Evolutionary conservation across 1,140 invertebrate species (phyloP), one percentile per base, ranked within the genome.

Genomic region (Leptestheria dahalacensis): DNA sequence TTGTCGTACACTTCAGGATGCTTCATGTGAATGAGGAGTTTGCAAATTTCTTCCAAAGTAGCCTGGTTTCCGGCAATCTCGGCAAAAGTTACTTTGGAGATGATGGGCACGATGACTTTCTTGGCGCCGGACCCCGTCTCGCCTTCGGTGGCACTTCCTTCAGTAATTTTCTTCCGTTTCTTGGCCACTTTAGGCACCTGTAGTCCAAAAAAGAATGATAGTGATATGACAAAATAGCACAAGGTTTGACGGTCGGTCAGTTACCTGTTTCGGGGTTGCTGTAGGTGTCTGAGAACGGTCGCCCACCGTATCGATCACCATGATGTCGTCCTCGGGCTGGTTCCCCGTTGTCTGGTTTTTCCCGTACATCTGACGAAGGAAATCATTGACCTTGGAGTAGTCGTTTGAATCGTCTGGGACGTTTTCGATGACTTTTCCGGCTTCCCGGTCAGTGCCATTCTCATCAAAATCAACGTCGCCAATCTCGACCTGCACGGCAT

Each of bases 1-100:
- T 82, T 76, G 62, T 77, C 75, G 68, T 87, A 92, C 1, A 92
- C 76, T 68, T 91, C 84, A 3, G 88, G 87, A 69, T 89, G 85
- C 65, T 82, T 85, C 66, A 93, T 80, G 67, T 93, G 88, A 21
- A 87, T 74, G 3, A 92, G 70, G 49, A 93, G 72, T 65, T 87
- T 83, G 68, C 82, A 85, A 1, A 92, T 77, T 66, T 90, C 83
- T 72, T 86, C 66, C 59, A 67, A 63, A 60, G 56, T 26, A 55
- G 60, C 77, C 54, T 81, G 79, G 68, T 82, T 81, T 9, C 86
- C 87, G 23, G 85, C 87, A 67, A 91, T 73, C 70, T 89, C 82
- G 3, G 79, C 73, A 68, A 88, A 83, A 67, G 75, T 81, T n/a
- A 80, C 70, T 65, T 75, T 77, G 12, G 77, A 70, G 28, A 60